Conservation (phyloP, 2,113 vertebrate genomes). For the Myrmophylax atrothorax region DNA sequence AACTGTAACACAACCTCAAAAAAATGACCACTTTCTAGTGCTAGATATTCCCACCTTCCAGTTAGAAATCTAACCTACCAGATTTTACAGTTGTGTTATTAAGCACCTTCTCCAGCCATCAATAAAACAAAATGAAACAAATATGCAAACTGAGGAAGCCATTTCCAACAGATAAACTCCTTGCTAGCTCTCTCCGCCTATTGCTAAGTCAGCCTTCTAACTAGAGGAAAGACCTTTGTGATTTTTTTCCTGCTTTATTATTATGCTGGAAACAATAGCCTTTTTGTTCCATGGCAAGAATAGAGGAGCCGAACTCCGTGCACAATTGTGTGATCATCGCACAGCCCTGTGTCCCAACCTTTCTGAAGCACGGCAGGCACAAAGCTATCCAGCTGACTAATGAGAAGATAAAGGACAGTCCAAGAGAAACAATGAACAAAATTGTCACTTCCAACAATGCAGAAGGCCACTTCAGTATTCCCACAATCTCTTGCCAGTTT, state of each 20-base stretch:
- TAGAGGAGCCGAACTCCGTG: constrained; percentile 43
- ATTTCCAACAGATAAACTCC: constrained; percentile 46
- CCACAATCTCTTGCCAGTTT: constrained; percentile 30
- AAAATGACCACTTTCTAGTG: neutral
- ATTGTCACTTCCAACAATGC: neutral
- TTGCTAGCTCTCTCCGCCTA: constrained; percentile 12
- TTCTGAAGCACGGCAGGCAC: neutral
- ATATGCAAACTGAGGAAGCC: neutral
- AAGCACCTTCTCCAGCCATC: neutral
- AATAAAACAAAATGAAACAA: neutral
- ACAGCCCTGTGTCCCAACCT: constrained; percentile 56
- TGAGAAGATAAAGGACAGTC: constrained; percentile 24
- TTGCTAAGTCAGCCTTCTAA: constrained; percentile 65
- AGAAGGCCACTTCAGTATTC: constrained; percentile 40
- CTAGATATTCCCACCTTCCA: neutral
- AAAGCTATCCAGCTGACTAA: constrained; percentile 39
- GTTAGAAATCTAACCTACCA: neutral
- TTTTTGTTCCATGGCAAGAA: constrained; percentile 66
- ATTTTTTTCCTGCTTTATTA: constrained; percentile 65
- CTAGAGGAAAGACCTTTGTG: constrained; percentile 71
- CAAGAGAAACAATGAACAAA: constrained; percentile 39
- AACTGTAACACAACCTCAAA: neutral
- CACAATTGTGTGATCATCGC: constrained; percentile 80
- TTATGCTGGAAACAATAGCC: constrained; percentile 74
- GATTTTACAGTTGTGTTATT: neutral